These are phyloP conservation scores for Orientallactaga sibirica DNA, from an alignment of 2,797 vertebrate genomes.

Conservation along the genomic window DNA sequence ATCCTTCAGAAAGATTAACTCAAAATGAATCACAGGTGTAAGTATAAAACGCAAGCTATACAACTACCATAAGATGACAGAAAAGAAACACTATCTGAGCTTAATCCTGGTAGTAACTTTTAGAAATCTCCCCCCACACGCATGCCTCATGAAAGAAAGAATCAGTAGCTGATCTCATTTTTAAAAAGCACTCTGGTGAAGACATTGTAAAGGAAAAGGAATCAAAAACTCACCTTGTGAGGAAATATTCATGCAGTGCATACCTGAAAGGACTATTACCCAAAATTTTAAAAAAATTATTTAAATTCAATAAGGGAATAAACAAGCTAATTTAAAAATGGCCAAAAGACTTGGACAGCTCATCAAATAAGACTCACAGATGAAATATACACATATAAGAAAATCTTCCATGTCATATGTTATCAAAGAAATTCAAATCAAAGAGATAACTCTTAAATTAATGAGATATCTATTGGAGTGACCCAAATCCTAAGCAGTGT, in stretches of 20 bases:
- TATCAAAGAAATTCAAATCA: background rate
- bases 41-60: background rate
- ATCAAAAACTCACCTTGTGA: background rate
- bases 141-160: background rate
- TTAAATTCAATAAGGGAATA: background rate
- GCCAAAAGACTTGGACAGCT: background rate
- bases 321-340: background rate
- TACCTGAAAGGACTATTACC: background rate
- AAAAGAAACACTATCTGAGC: background rate
- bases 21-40: background rate
- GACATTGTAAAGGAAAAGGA: background rate
- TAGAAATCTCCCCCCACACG: background rate
- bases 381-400: background rate
- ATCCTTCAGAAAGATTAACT: background rate
- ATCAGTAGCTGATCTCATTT: background rate
- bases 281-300: background rate
- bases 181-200: background rate
- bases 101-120: background rate
- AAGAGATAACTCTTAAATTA: too few relatives aligned
- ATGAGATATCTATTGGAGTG: too few relatives aligned
- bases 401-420: too few relatives aligned
- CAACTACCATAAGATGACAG: background rate
- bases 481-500: background rate
- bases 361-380: background rate
- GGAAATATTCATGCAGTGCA: background rate